Percentiles rank a stretch among this genome's conserved stretches.
These are phyloP conservation scores for Zosterops japonicus DNA, from an alignment of 2,113 vertebrate species.

Conservation along the genomic window DNA sequence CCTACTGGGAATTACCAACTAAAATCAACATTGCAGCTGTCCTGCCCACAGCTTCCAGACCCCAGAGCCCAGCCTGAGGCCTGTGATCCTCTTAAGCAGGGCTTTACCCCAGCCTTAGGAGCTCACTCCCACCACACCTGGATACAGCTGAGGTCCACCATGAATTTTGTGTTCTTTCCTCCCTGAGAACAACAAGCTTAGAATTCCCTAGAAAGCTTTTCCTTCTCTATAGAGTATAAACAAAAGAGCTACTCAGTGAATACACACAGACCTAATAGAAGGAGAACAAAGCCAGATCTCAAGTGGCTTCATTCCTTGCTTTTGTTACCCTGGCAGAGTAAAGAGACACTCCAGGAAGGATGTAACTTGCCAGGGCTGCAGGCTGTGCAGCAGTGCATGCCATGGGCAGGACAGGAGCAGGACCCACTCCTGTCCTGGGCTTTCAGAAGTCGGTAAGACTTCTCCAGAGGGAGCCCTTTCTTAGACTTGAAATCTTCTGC, in stretches of 20 bases:
- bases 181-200: background rate
- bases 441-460: background rate
- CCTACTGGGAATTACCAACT: background rate
- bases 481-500: background rate
- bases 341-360: background rate
- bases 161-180: background rate
- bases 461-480: conserved; percentile 42
- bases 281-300: background rate
- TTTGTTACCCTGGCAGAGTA: background rate
- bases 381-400: background rate
- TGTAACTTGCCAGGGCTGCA: background rate
- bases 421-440: fast-evolving
- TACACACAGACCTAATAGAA: background rate
- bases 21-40: background rate
- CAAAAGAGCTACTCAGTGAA: background rate
- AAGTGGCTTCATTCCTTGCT: background rate
- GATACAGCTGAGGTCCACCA: background rate
- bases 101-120: background rate
- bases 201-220: background rate
- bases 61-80: background rate
- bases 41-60: background rate
- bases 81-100: background rate
- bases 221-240: background rate
- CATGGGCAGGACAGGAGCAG: background rate
- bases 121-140: background rate